Evolutionary conservation across 2,797 vertebrate species (phyloP).

Genomic region (Paedocypris micromegethes): DNA sequence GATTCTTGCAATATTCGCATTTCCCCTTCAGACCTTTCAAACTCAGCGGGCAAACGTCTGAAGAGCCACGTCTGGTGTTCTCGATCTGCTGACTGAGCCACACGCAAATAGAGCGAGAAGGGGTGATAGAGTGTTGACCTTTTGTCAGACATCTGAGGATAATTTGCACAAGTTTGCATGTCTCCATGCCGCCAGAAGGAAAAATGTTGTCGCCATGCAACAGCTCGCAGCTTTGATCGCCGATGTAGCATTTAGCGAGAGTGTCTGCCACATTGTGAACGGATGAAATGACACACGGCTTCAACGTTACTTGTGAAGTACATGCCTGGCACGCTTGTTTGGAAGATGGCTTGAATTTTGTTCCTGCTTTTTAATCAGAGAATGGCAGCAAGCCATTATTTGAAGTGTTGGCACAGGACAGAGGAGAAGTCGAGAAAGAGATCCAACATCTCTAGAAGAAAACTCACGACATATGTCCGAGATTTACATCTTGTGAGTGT

Average conservation of each 20-base stretch:
- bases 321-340: constrained; percentile 59
- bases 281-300: constrained; percentile 50
- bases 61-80: constrained; percentile 28
- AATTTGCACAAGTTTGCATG: constrained; percentile 2
- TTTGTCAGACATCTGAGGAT: constrained; percentile 31
- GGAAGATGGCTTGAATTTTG: constrained; percentile 62
- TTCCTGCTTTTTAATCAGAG: constrained; percentile 74
- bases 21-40: constrained; percentile 23
- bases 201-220: constrained; percentile 29
- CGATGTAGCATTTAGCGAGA: constrained; percentile 55
- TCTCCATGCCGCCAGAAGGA: constrained; percentile 4
- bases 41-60: constrained; percentile 20
- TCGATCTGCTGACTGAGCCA: constrained; percentile 39
- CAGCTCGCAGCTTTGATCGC: constrained; percentile 52
- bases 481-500: constrained; percentile 38
- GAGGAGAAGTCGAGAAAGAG: constrained; percentile 24
- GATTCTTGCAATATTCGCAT: constrained; percentile 19
- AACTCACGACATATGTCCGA: constrained; percentile 29
- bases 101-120: constrained; percentile 20
- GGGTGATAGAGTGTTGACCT: constrained; percentile 38
- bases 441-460: constrained; percentile 27
- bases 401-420: constrained; percentile 16
- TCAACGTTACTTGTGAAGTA: constrained; percentile 67
- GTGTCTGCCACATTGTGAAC: background rate
- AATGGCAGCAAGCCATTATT: constrained; percentile 56